Evolutionary conservation across 2,797 vertebrate species (phyloP).

Genomic region (Rallus crepitans): DNA sequence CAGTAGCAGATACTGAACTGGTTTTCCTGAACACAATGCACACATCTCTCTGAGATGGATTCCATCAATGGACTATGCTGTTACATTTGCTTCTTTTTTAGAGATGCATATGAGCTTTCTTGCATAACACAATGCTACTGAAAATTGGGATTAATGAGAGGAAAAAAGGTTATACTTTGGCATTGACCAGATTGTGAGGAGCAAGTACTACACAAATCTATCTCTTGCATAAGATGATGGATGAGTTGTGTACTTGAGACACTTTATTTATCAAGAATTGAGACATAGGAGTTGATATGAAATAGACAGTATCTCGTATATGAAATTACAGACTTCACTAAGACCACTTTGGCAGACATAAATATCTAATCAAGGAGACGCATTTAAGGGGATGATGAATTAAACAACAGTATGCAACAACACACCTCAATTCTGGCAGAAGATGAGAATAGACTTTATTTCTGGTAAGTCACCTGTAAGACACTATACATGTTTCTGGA

Average conservation of each 20-base stretch:
- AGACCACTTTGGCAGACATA: neutral
- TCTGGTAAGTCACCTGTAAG: neutral
- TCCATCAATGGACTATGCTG: neutral
- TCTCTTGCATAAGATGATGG: neutral
- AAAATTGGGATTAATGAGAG: neutral
- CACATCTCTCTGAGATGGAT: neutral
- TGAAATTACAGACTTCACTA: neutral
- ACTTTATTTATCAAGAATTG: neutral
- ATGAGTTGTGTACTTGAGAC: neutral
- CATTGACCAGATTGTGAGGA: neutral
- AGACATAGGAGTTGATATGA: neutral
- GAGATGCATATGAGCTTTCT: fast-evolving
- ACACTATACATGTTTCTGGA: neutral
- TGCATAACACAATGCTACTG: neutral
- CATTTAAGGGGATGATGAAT: neutral
- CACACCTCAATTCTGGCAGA: neutral
- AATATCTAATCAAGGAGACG: neutral
- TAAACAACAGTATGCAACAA: neutral
- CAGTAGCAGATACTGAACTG: neutral
- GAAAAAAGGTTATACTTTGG: neutral
- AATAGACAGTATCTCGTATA: neutral
- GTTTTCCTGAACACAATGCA: neutral
- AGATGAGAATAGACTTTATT: neutral
- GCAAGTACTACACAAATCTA: neutral
- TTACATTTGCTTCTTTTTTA: neutral